Evolutionary conservation across 2,797 vertebrate species (phyloP).

Genomic region (Sciurus vulgaris): DNA sequence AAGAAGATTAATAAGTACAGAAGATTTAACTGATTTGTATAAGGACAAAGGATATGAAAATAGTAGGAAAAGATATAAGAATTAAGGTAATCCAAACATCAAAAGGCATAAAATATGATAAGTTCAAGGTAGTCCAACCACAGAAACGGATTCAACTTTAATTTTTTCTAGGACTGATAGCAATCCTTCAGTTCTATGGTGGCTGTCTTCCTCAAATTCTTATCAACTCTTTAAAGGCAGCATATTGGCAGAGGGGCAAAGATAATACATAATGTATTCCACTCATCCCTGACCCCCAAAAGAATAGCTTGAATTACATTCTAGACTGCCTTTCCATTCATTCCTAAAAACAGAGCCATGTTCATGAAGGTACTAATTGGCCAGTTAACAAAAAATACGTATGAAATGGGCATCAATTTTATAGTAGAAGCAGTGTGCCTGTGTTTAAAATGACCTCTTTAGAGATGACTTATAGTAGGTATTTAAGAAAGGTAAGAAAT

Average conservation of each 20-base stretch:
- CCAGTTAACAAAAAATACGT: not conserved
- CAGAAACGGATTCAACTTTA: not conserved
- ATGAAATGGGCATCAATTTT: conserved; percentile 49
- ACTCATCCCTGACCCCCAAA: not conserved
- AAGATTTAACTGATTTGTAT: not conserved
- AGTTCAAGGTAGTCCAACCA: not conserved
- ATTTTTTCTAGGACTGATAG: not conserved
- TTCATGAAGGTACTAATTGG: conserved; percentile 22
- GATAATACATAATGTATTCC: conserved; percentile 20
- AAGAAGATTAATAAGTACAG: conserved; percentile 9
- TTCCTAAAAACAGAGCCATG: conserved; percentile 16
- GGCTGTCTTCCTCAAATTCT: not conserved
- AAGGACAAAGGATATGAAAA: not conserved
- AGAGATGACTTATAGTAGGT: not conserved
- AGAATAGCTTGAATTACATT: conserved; percentile 37
- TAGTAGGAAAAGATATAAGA: conserved; percentile 4
- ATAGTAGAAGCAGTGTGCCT: not conserved
- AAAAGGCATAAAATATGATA: not conserved
- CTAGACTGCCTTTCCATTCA: not conserved
- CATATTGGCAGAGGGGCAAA: not conserved
- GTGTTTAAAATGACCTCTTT: conserved; percentile 10
- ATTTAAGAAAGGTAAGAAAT: conserved; percentile 32
- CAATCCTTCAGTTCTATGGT: not conserved
- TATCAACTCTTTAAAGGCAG: conserved; percentile 19
- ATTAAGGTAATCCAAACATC: not conserved